Conservation (phyloP, 2,888 invertebrate species). For the Reticulitermes lucifugus region DNA sequence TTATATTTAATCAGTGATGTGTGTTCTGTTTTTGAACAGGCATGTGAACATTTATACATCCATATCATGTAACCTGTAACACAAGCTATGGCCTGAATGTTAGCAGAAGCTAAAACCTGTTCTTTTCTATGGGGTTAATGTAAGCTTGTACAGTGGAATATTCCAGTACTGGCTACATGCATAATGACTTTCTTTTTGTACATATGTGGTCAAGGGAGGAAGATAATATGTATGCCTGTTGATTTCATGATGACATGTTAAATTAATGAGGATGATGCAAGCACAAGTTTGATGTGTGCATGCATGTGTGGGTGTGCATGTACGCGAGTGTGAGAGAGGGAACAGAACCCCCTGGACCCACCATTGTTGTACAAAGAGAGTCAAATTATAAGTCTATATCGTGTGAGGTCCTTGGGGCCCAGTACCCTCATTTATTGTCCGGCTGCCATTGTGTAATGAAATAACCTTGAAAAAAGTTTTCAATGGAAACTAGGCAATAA, state of each 20-base stretch:
- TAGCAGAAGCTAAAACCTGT: constrained; percentile 16
- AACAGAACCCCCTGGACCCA: constrained; percentile 30
- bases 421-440: constrained; percentile 44
- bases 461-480: constrained; percentile 48
- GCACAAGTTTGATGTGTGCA: constrained; percentile 5
- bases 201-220: constrained; percentile 29
- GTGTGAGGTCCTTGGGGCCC: constrained; percentile 25
- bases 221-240: constrained; percentile 29
- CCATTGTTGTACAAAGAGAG: constrained; percentile 49
- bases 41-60: constrained; percentile 45
- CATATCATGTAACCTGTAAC: constrained; percentile 46
- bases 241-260: constrained; percentile 31
- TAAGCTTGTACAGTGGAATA: constrained; percentile 11
- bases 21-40: constrained; percentile 5
- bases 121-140: constrained; percentile 21
- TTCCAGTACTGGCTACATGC: not conserved
- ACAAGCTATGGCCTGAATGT: constrained; percentile 12
- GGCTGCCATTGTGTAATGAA: constrained; percentile 47
- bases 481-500: constrained; percentile 64
- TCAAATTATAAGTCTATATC: constrained; percentile 49
- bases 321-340: not conserved
- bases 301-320: not conserved
- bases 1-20: not conserved
- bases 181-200: constrained; percentile 15
- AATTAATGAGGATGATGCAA: constrained; percentile 19